Evolutionary conservation across 2,113 vertebrate genomes (phyloP).

Genomic region (Lepus timidus): DNA sequence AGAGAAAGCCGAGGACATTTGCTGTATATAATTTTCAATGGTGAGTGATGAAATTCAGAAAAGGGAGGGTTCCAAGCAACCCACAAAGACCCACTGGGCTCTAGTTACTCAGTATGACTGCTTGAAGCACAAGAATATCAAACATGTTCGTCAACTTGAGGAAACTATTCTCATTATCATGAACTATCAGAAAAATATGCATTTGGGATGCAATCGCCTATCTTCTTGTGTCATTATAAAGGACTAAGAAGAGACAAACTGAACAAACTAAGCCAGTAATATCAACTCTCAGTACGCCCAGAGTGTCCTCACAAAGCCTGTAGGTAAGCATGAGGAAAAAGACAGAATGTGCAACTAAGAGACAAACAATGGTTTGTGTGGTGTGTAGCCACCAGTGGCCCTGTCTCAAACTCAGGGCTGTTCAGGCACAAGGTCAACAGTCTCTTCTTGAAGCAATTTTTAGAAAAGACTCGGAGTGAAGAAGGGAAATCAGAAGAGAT

Average conservation of each 20-base stretch:
- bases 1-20: neutral
- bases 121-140: constrained; percentile 19
- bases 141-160: neutral
- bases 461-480: constrained; percentile 11
- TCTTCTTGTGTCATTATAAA: constrained; percentile 29
- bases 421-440: neutral
- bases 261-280: neutral
- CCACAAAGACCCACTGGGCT: neutral
- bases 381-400: neutral
- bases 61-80: neutral
- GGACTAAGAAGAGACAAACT: constrained; percentile 37
- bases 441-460: constrained; percentile 5
- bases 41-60: constrained; percentile 46
- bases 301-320: neutral
- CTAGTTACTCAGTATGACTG: constrained; percentile 34
- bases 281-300: neutral
- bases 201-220: neutral
- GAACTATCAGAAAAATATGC: neutral
- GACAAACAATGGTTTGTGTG: neutral
- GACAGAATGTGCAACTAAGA: neutral
- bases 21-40: neutral
- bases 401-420: neutral
- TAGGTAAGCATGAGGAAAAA: neutral
- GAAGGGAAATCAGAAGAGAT: constrained; percentile 49
- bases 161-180: neutral